phyloP scores from a whole-genome alignment of 2,888 invertebrate genomes.

The Spodoptera exigua region DNA sequence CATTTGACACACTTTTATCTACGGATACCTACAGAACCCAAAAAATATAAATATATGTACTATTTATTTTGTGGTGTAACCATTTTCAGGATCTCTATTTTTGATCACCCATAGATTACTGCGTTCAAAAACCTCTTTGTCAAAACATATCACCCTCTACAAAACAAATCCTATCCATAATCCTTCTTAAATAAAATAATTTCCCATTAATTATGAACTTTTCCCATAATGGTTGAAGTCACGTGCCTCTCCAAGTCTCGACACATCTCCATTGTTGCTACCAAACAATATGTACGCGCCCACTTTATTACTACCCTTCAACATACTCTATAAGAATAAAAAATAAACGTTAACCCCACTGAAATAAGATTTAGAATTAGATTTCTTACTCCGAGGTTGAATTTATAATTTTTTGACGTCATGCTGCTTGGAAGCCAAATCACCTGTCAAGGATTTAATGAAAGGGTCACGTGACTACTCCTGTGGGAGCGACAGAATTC shows the following conservation, averaged over 20 bases:
- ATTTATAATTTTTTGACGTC: slow-evolving; percentile 54
- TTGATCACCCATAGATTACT: too few relatives aligned
- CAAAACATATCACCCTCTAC: not conserved
- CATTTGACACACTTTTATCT: too few relatives aligned
- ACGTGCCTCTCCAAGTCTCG: slow-evolving; percentile 66
- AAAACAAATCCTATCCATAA: slow-evolving; percentile 15
- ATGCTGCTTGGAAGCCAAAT: slow-evolving; percentile 68
- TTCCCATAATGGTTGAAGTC: slow-evolving; percentile 68
- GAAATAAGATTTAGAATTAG: slow-evolving; percentile 2
- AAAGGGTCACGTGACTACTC: slow-evolving; percentile 66
- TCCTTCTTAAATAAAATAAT: slow-evolving; percentile 40
- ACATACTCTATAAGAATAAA: not conserved
- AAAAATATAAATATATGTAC: too few relatives aligned
- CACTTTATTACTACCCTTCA: slow-evolving; percentile 30
- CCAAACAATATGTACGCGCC: slow-evolving; percentile 66
- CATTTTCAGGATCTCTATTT: too few relatives aligned
- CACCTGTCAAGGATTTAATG: slow-evolving; percentile 75
- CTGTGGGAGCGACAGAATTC: slow-evolving; percentile 41
- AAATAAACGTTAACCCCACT: not conserved
- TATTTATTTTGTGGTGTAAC: too few relatives aligned
- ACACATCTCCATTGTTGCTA: slow-evolving; percentile 67
- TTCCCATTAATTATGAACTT: slow-evolving; percentile 72
- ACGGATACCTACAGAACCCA: too few relatives aligned
- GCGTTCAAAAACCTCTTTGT: not conserved
- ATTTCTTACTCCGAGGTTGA: not conserved